Base-by-base conservation (phyloP, 2,797 vertebrate genomes). In the Meriones psammophilus region DNA sequence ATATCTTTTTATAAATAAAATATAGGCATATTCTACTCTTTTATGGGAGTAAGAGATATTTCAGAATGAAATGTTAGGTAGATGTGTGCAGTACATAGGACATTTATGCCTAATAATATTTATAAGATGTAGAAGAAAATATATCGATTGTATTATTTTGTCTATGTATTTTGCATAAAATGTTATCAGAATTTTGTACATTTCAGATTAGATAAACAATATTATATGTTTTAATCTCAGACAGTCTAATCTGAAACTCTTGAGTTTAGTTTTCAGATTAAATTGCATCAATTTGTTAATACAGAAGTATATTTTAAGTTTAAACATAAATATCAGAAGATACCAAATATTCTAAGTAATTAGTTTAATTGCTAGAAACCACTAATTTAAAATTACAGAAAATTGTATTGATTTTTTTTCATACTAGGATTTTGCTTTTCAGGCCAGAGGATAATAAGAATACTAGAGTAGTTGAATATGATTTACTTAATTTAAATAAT, bases 281-380 rank as follows among this genome's bases (percentile, higher is more conserved):
- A 4, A 54, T 74, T 60, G 20, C 2, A n/a, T n/a, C 54, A 77
- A 39, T 30, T 8, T 50, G 50, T 73, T 26, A 84, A 33, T 76
- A 81, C 36, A 18, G 1, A 83, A 42, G 77, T 5, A 36, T 10
- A n/a, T 83, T 88, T 66, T 71, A 88, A 81, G 7, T 42, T 28
- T 7, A 91, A 78, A 78, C 18, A 69, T 42, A 91, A 95, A 78
- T 42, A 78, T 17, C 0, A 3, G 24, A 62, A 50, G 3, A 89
- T 17, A 62, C 17, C 4, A 79, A 84, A 46, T 30, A 73, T 39
- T 24, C 4, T 39, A 74, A 78, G 20, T 66, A 7, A 17, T 8
- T 81, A 81, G 26, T 62, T 66, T 77, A 77, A 9, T 90, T 94
- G 88, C 46, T 89, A 33, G 39, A 80, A 71, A 88, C 39, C 42